Evolutionary conservation across 2,113 vertebrate species (phyloP).

Genomic region (Neogale vison): DNA sequence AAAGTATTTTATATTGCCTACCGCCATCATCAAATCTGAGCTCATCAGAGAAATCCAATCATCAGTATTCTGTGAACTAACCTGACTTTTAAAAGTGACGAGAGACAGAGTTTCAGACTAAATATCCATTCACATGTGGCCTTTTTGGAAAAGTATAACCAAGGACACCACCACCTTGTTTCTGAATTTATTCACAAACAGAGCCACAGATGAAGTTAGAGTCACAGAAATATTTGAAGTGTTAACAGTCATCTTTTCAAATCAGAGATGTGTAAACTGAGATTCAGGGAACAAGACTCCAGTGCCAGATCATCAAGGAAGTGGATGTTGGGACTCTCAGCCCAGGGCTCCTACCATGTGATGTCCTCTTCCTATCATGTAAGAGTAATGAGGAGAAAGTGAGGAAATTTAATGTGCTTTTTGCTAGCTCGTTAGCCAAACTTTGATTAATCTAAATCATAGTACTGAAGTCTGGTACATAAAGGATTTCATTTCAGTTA

Average conservation of each 20-base stretch:
- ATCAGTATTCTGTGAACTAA: not conserved
- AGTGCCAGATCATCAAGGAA: not conserved
- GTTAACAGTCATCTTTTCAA: not conserved
- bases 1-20: not conserved
- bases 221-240: not conserved
- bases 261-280: not conserved
- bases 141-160: not conserved
- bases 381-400: not conserved
- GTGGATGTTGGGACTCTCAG: not conserved
- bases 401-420: not conserved
- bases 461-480: not conserved
- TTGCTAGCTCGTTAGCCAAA: not conserved
- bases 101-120: not conserved
- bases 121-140: not conserved
- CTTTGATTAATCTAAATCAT: conserved; percentile 1
- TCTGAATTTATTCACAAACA: not conserved
- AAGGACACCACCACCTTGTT: not conserved
- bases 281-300: not conserved
- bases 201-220: not conserved
- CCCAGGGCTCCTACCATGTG: not conserved
- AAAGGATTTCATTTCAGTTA: not conserved
- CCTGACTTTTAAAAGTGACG: not conserved
- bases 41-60: not conserved
- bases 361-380: not conserved
- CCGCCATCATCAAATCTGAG: not conserved